These are phyloP conservation scores for Carpatolechia fugitivella DNA, from an alignment of 2,888 invertebrate genomes.

Conservation along the genomic window DNA sequence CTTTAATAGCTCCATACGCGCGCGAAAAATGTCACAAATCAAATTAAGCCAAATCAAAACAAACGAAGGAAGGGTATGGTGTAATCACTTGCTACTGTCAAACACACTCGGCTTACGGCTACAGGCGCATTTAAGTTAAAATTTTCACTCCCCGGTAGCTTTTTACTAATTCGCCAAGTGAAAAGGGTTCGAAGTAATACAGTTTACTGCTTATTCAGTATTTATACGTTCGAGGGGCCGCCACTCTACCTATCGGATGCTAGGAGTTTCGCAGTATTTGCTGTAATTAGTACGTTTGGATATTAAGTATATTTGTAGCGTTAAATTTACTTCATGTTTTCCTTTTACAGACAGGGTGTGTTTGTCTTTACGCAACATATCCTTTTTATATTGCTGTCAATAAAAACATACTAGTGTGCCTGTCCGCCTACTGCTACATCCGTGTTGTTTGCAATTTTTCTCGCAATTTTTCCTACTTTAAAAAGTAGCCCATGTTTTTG, in stretches of 20 bases:
- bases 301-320: slow-evolving; percentile 1
- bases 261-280: slow-evolving; percentile 68
- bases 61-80: slow-evolving; percentile 71
- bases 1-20: slow-evolving; percentile 10
- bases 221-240: slow-evolving; percentile 73
- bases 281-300: slow-evolving; percentile 39
- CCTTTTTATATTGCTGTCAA: too few species aligned
- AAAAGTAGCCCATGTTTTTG: too few species aligned
- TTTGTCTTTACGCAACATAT: background rate
- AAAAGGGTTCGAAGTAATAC: slow-evolving; percentile 80
- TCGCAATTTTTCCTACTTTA: too few species aligned
- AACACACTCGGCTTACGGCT: slow-evolving; percentile 71
- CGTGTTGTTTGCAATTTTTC: too few species aligned
- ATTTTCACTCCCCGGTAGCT: slow-evolving; percentile 78
- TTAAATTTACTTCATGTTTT: background rate
- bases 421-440: too few species aligned
- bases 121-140: slow-evolving; percentile 76
- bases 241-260: slow-evolving; percentile 62
- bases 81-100: slow-evolving; percentile 77
- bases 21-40: slow-evolving; percentile 67
- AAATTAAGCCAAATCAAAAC: slow-evolving; percentile 73
- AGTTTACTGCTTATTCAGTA: slow-evolving; percentile 80
- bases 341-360: background rate
- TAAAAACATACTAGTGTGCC: too few species aligned
- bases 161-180: slow-evolving; percentile 80